Conservation (phyloP, 2,888 invertebrate species). For the Criorhina ranunculi region DNA sequence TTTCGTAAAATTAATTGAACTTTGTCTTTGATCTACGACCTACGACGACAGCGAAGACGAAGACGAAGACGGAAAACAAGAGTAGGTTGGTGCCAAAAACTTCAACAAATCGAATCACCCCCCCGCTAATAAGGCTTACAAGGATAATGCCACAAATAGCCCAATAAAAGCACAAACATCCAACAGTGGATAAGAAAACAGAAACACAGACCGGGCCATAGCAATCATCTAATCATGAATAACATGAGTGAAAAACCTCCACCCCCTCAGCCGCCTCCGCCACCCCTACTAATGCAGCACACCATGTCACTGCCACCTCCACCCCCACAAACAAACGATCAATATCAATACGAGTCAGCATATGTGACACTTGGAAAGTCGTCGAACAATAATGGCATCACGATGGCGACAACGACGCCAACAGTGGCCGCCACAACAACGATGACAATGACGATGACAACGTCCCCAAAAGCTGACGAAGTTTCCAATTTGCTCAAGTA, state of each 20-base stretch:
- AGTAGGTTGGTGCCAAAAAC: constrained; percentile 30
- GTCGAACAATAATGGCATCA: constrained; percentile 61
- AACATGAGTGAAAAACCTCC: constrained; percentile 67
- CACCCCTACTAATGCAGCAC: constrained; percentile 60
- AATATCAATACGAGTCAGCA: constrained; percentile 70
- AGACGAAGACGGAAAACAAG: neutral
- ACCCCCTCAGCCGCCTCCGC: constrained; percentile 66
- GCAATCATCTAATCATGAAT: constrained; percentile 64
- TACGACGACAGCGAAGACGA: constrained; percentile 8
- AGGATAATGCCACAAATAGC: constrained; percentile 41
- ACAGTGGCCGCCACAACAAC: constrained; percentile 75
- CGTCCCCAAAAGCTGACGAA: constrained; percentile 71
- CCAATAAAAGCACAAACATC: constrained; percentile 48
- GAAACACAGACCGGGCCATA: constrained; percentile 26
- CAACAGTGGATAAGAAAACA: constrained; percentile 35
- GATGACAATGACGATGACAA: constrained; percentile 72
- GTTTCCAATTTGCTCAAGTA: constrained; percentile 71
- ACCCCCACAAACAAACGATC: constrained; percentile 51
- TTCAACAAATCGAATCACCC: constrained; percentile 47
- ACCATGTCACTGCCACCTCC: constrained; percentile 38
- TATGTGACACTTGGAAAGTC: constrained; percentile 69
- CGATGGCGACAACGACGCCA: constrained; percentile 67
- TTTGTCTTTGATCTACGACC: constrained; percentile 62
- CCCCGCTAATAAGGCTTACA: constrained; percentile 8
- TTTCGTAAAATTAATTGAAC: constrained; percentile 72